Conservation (phyloP, 2,888 invertebrate species). For the Himalopsyche japonica region DNA sequence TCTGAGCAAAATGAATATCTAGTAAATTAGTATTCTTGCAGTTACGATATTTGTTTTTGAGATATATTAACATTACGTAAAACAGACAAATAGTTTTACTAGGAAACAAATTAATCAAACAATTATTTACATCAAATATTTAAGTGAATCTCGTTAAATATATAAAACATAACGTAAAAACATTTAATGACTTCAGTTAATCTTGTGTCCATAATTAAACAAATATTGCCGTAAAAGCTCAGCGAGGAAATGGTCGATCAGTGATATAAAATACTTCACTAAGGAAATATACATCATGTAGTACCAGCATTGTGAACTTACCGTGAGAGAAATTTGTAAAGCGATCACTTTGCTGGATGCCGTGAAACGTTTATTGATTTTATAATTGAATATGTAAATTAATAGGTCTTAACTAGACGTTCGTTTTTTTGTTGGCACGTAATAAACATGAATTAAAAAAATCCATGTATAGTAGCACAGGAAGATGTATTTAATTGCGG, state of each 20-base stretch:
- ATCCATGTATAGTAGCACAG: background rate
- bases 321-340: constrained; percentile 20
- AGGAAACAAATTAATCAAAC: background rate
- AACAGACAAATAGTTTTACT: background rate
- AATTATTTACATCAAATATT: background rate
- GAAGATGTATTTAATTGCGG: constrained; percentile 11
- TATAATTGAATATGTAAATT: constrained; percentile 33
- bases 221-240: background rate
- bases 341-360: constrained; percentile 9
- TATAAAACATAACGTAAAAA: background rate
- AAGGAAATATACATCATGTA: background rate
- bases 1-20: too few relatives aligned
- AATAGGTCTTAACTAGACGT: constrained; percentile 24
- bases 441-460: background rate
- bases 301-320: background rate
- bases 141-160: background rate
- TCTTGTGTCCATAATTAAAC: background rate
- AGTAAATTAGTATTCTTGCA: too few relatives aligned
- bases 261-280: background rate
- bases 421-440: constrained; percentile 2
- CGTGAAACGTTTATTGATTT: constrained; percentile 28
- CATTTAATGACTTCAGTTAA: background rate
- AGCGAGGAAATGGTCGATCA: background rate
- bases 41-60: too few relatives aligned
- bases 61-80: background rate